Conservation (phyloP, 2,113 vertebrate species). For the Mustela nigripes region DNA sequence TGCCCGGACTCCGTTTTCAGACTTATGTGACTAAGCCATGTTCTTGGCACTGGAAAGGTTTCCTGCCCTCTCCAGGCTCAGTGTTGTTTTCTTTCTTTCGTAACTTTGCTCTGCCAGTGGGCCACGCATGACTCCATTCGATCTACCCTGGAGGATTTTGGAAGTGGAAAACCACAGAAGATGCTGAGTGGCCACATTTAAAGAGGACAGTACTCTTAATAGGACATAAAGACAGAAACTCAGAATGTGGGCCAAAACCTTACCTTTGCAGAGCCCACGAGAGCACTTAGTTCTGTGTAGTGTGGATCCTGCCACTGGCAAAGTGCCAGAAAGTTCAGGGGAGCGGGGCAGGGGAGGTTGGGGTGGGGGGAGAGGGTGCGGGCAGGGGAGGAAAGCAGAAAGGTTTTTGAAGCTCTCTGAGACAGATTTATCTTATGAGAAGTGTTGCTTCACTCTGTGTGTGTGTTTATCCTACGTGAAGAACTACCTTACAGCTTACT, state of each 20-base stretch:
- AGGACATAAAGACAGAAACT: neutral
- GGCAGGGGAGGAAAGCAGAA: neutral
- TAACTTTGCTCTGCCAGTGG: constrained; percentile 27
- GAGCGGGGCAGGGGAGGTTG: too few species aligned
- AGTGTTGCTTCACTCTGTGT: neutral
- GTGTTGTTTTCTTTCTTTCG: constrained; percentile 28
- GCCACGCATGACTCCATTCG: neutral
- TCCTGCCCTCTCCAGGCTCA: constrained; percentile 13
- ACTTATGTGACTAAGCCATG: neutral
- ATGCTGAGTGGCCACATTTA: neutral
- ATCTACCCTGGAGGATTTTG: neutral
- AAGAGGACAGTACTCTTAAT: neutral
- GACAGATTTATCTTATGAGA: neutral
- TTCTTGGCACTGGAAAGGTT: constrained; percentile 16
- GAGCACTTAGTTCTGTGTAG: neutral
- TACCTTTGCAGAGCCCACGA: neutral
- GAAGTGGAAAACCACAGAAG: constrained; percentile 38
- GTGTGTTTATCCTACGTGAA: neutral
- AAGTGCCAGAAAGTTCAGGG: neutral
- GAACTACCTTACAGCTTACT: neutral
- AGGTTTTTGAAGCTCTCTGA: neutral
- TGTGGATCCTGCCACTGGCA: neutral
- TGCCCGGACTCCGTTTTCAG: neutral
- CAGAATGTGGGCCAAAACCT: neutral
- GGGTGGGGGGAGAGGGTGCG: neutral